Conservation (phyloP, 2,797 vertebrate genomes). For the Sibirionetta formosa region DNA sequence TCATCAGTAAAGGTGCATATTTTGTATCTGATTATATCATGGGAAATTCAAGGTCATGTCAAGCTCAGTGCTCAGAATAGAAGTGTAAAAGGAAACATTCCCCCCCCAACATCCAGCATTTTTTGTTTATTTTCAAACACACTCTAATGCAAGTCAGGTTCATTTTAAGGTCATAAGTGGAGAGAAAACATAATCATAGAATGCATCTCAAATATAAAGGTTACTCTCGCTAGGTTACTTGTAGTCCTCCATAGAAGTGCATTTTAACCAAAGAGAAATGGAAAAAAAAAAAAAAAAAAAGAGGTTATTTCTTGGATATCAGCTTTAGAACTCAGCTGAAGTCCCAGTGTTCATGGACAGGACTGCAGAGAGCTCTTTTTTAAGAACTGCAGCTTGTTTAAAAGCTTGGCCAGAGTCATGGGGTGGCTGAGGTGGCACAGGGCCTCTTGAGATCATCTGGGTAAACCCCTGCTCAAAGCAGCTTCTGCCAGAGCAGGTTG, state of each 20-base stretch:
- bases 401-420: not conserved
- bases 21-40: conserved; percentile 44
- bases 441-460: not conserved
- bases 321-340: not conserved
- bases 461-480: not conserved
- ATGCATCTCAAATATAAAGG: not conserved
- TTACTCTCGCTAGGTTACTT: not conserved
- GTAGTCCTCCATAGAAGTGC: not conserved
- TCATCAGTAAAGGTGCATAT: not conserved
- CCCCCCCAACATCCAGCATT: not conserved
- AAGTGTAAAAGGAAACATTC: conserved; percentile 38
- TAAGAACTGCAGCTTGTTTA: no score
- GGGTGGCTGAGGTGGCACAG: not conserved
- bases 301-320: not conserved
- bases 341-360: rapidly evolving
- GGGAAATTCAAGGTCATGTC: conserved; percentile 52
- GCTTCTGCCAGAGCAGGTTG: not conserved
- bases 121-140: not conserved
- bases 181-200: not conserved
- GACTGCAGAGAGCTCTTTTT: not conserved
- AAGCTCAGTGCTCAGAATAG: conserved; percentile 43
- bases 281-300: not conserved
- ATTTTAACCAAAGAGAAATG: not conserved
- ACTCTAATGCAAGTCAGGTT: not conserved
- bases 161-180: not conserved